Evolutionary conservation across 2,888 invertebrate genomes (phyloP).

Genomic region (Drosophila histrio): DNA sequence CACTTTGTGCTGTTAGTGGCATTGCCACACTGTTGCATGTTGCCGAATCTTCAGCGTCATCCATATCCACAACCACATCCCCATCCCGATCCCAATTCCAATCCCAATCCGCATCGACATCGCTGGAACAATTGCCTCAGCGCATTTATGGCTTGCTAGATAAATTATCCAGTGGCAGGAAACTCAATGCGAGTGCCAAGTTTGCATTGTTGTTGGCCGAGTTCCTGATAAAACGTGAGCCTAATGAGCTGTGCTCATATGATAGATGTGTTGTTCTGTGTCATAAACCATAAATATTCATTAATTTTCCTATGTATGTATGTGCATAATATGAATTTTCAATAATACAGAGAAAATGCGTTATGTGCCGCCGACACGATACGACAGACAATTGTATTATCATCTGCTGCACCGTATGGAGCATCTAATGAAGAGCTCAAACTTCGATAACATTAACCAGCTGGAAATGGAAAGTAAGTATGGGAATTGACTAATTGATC

Average conservation of each 20-base stretch:
- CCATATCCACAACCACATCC: too few relatives aligned
- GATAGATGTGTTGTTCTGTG: slow-evolving; percentile 36
- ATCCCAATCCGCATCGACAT: background rate
- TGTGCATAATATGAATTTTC: slow-evolving; percentile 15
- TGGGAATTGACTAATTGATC: background rate
- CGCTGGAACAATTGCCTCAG: slow-evolving; percentile 50
- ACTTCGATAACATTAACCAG: background rate
- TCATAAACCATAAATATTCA: slow-evolving; percentile 46
- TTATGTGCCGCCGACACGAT: slow-evolving; percentile 72
- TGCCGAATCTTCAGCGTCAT: slow-evolving; percentile 5
- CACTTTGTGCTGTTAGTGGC: slow-evolving; percentile 40
- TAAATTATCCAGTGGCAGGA: slow-evolving; percentile 56
- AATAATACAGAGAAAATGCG: slow-evolving; percentile 71
- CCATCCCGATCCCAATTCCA: slow-evolving; percentile 14
- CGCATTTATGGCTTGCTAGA: slow-evolving; percentile 61
- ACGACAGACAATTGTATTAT: slow-evolving; percentile 72
- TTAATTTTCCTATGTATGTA: slow-evolving; percentile 32
- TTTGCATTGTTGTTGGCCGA: slow-evolving; percentile 70
- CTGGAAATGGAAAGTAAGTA: slow-evolving; percentile 51
- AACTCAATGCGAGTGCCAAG: slow-evolving; percentile 68
- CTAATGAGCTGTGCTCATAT: slow-evolving; percentile 59
- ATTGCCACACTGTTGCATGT: slow-evolving; percentile 11
- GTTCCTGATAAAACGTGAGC: slow-evolving; percentile 81
- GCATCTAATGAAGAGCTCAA: slow-evolving; percentile 19
- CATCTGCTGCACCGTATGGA: slow-evolving; percentile 68